A percentile compares a stretch with the other conserved stretches of the same genome.
phyloP scores from a whole-genome alignment of 2,888 invertebrate species.

The Agrotis exclamationis region DNA sequence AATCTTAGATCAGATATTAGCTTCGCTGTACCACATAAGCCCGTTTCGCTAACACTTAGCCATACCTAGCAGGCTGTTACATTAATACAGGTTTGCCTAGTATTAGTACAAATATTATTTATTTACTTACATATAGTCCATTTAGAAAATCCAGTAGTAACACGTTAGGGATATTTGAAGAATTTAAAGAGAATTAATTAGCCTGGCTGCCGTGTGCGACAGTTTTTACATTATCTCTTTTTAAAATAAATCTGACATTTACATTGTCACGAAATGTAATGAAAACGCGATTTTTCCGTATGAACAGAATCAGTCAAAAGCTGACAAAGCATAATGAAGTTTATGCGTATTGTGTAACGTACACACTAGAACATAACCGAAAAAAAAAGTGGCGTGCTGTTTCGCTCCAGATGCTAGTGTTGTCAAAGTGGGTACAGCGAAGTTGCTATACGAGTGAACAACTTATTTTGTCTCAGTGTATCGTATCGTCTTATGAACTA shows the following conservation, averaged over 20 bases:
- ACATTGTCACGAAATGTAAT: no score
- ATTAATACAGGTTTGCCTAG: background rate
- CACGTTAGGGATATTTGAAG: constrained; percentile 21
- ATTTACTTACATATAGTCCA: background rate
- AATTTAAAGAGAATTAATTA: constrained; percentile 19
- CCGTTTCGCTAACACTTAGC: background rate
- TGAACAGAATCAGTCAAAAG: no score
- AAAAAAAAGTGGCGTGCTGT: no score
- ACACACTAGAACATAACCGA: no score
- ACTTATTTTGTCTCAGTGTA: constrained; percentile 6
- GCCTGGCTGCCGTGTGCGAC: no score
- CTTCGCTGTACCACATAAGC: constrained; percentile 19
- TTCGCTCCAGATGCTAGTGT: no score
- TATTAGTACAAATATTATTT: background rate
- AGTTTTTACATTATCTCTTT: no score
- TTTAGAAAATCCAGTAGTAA: no score
- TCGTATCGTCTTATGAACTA: constrained; percentile 3
- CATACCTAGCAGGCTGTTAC: background rate
- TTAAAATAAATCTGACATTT: no score
- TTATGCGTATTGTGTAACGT: no score
- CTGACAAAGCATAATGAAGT: no score
- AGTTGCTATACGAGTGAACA: constrained; percentile 23
- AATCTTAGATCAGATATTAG: background rate
- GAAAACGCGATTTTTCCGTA: no score
- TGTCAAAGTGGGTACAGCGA: constrained; percentile 5